Conservation (phyloP, 2,113 vertebrate species). For the Danionella cerebrum region DNA sequence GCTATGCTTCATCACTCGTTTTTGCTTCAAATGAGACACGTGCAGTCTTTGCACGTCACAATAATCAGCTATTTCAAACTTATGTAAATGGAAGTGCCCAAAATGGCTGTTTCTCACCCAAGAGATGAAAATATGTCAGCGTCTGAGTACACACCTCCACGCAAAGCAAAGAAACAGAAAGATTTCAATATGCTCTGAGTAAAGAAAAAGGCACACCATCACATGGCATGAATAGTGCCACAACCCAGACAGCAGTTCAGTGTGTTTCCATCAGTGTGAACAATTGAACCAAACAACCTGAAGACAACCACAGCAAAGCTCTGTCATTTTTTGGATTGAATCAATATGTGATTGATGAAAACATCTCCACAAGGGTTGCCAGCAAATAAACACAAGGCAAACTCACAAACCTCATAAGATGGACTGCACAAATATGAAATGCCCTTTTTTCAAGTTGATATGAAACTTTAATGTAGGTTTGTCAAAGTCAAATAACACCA, state of each 20-base stretch:
- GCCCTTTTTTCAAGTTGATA: too few species aligned
- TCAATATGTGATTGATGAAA: slow-evolving; percentile 18
- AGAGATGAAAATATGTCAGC: slow-evolving; percentile 2
- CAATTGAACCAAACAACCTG: neutral
- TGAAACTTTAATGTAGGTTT: too few species aligned
- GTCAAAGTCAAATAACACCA: too few species aligned
- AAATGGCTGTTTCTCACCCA: slow-evolving; percentile 16
- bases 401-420: neutral
- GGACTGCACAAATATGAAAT: neutral
- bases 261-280: neutral
- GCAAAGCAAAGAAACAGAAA: neutral
- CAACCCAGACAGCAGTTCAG: slow-evolving; percentile 13
- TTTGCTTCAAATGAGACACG: neutral
- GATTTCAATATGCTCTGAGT: neutral
- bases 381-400: neutral
- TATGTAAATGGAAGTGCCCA: slow-evolving; percentile 18
- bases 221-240: neutral
- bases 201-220: neutral
- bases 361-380: neutral
- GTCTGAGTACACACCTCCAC: slow-evolving; percentile 1
- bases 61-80: slow-evolving; percentile 16
- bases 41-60: neutral
- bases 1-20: too few species aligned
- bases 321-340: slow-evolving; percentile 13
- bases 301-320: slow-evolving; percentile 10